Conservation (phyloP, 64 coral and sea anemone species). For the Stichodactyla mertensii region DNA sequence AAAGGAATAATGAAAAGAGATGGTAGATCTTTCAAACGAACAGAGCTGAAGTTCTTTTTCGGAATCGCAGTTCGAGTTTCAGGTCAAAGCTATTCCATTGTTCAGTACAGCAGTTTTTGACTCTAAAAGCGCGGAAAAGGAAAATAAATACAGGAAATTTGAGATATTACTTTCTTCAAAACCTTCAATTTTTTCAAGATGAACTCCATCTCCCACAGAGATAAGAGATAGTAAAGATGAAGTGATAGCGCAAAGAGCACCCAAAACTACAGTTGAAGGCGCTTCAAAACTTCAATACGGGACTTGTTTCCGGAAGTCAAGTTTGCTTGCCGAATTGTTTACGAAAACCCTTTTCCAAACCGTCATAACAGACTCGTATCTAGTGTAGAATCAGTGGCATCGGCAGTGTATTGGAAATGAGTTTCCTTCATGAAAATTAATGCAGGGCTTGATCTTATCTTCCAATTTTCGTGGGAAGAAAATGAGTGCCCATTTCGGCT, state of each 20-base stretch:
- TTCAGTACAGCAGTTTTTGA: slow-evolving; percentile 14
- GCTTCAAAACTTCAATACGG: slow-evolving; percentile 27
- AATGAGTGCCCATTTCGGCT: slow-evolving; percentile 36
- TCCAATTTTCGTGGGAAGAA: slow-evolving; percentile 32
- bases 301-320: slow-evolving; percentile 23
- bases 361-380: slow-evolving; percentile 27
- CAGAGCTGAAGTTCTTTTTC: background rate
- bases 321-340: slow-evolving; percentile 23
- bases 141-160: slow-evolving; percentile 47
- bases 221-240: slow-evolving; percentile 39
- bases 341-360: slow-evolving; percentile 35
- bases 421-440: slow-evolving; percentile 37
- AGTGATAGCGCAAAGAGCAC: slow-evolving; percentile 20
- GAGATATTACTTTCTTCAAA: slow-evolving; percentile 38
- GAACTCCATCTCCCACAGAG: slow-evolving; percentile 31
- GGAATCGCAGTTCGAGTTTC: background rate
- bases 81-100: slow-evolving; percentile 10
- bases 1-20: background rate
- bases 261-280: slow-evolving; percentile 16
- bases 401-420: slow-evolving; percentile 32
- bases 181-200: slow-evolving; percentile 37
- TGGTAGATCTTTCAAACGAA: background rate
- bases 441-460: slow-evolving; percentile 28
- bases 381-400: slow-evolving; percentile 10
- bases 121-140: slow-evolving; percentile 23